Percentiles rank a stretch among this genome's conserved stretches.
Evolutionary conservation across 1,140 invertebrate genomes (phyloP).

Genomic region (Brevipalpus yothersi): DNA sequence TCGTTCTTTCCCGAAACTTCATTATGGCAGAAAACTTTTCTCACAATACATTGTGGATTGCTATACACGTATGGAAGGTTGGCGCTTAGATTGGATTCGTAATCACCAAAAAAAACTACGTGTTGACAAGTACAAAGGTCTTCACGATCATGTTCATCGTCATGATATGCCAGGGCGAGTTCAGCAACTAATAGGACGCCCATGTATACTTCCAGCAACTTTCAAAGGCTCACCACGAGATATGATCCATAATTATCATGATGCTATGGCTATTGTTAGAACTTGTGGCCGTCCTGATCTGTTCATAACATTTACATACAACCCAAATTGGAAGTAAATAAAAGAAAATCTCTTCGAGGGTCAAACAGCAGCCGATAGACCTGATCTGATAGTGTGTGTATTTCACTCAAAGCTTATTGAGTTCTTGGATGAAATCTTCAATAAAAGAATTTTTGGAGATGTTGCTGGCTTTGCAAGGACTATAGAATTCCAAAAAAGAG

Average conservation of each 20-base stretch:
- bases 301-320: constrained; percentile 25
- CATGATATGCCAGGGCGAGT: neutral
- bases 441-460: neutral
- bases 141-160: neutral
- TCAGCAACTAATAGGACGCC: neutral
- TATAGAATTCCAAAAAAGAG: constrained; percentile 23
- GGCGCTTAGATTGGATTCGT: too few relatives aligned
- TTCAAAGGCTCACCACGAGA: constrained; percentile 7
- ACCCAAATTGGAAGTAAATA: constrained; percentile 26
- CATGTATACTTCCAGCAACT: constrained; percentile 7
- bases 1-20: neutral
- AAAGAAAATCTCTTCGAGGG: constrained; percentile 12
- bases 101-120: too few relatives aligned
- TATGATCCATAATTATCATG: constrained; percentile 13
- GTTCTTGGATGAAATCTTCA: neutral
- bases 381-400: neutral
- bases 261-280: constrained; percentile 17
- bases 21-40: neutral
- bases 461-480: constrained; percentile 12
- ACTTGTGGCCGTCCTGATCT: constrained; percentile 19
- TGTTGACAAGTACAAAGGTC: neutral
- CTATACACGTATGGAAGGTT: too few relatives aligned
- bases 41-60: neutral
- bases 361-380: constrained; percentile 10
- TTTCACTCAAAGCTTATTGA: neutral